Percentiles rank a stretch among this genome's conserved stretches.
phyloP scores from a whole-genome alignment of 2,797 vertebrate genomes.

The Triplophysa yarkandensis region DNA sequence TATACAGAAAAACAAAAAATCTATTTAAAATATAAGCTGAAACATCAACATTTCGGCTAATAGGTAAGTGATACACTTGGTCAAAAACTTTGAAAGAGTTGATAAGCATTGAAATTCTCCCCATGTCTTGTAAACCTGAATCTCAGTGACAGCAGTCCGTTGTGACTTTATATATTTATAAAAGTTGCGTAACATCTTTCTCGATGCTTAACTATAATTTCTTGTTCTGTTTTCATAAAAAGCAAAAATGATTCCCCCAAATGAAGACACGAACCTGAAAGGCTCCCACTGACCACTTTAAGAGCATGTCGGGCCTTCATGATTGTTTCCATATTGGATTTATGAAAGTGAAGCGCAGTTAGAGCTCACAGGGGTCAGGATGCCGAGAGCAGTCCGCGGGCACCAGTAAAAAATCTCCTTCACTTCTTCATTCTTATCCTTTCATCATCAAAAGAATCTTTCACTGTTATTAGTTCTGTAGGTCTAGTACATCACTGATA shows the following conservation, averaged over 20 bases:
- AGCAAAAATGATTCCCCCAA: conserved; percentile 8
- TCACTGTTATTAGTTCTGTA: conserved; percentile 65
- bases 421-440: conserved; percentile 64
- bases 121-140: no score
- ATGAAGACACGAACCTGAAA: neutral
- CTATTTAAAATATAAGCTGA: neutral
- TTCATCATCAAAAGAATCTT: conserved; percentile 76
- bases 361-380: conserved; percentile 58
- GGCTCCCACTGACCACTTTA: conserved; percentile 63
- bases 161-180: no score
- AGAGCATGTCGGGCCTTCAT: conserved; percentile 71
- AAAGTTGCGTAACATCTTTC: neutral
- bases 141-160: no score
- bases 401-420: conserved; percentile 69
- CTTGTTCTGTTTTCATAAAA: conserved; percentile 8
- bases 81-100: neutral
- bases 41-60: neutral
- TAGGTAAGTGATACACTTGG: neutral
- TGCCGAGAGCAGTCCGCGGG: conserved; percentile 71
- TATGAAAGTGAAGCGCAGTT: conserved; percentile 58
- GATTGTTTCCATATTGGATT: conserved; percentile 76
- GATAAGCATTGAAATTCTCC: neutral
- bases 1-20: neutral
- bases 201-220: neutral
- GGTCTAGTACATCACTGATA: conserved; percentile 72